A percentile compares a stretch with the other conserved stretches of the same genome.
Evolutionary conservation across 2,888 invertebrate genomes (phyloP).

Genomic region (Drosophila kambysellisi): DNA sequence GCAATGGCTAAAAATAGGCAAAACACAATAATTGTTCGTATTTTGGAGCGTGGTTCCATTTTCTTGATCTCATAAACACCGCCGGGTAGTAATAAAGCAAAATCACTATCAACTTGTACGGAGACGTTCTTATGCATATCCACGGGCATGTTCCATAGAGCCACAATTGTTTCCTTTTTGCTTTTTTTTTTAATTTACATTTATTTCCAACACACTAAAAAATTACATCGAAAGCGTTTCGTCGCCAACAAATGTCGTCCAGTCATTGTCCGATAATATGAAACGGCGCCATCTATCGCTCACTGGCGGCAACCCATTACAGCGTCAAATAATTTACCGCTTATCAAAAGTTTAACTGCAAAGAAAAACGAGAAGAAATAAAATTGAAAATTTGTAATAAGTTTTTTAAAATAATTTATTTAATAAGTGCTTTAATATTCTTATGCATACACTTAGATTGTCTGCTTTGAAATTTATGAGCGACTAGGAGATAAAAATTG

Average conservation of each 20-base stretch:
- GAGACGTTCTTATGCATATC: conserved; percentile 91
- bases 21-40: conserved; percentile 92
- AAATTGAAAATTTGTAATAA: neutral
- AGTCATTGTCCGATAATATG: conserved; percentile 48
- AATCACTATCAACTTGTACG: conserved; percentile 94
- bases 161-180: conserved; percentile 18
- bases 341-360: conserved; percentile 27
- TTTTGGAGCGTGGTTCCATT: conserved; percentile 93
- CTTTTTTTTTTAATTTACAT: conserved; percentile 6
- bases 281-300: conserved; percentile 12
- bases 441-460: neutral
- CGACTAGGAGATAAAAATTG: neutral
- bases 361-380: neutral
- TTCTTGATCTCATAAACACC: conserved; percentile 92
- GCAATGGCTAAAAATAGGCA: conserved; percentile 93
- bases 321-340: neutral
- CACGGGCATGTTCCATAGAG: conserved; percentile 81
- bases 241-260: conserved; percentile 14
- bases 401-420: neutral
- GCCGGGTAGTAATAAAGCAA: conserved; percentile 91
- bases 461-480: neutral
- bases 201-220: conserved; percentile 2
- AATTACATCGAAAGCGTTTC: conserved; percentile 7
- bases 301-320: conserved; percentile 16
- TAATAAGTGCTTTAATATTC: neutral